Evolutionary conservation across 2,888 invertebrate species (phyloP).

Genomic region (Eueremaeus valkanovi): DNA sequence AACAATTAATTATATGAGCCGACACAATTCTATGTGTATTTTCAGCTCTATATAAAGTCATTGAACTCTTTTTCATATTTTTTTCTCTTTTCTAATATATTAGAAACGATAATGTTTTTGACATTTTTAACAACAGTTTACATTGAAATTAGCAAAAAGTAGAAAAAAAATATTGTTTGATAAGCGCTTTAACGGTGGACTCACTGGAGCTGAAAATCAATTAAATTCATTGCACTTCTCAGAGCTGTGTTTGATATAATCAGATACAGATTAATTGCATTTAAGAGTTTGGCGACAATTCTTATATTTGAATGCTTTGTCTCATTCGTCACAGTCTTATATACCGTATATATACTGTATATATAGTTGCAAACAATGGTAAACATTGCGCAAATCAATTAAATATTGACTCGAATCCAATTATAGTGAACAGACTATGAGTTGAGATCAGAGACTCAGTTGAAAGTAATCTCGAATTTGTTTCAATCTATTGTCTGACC

Average conservation of each 20-base stretch:
- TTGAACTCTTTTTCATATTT: not conserved
- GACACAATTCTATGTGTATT: too few species aligned
- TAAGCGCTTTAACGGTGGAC: not conserved
- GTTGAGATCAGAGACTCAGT: not conserved
- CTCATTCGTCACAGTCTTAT: too few species aligned
- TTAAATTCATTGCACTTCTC: not conserved
- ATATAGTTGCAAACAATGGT: not conserved
- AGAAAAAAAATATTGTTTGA: not conserved
- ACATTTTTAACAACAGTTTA: not conserved
- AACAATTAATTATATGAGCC: too few species aligned
- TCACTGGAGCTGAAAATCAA: not conserved
- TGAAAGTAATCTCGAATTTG: not conserved
- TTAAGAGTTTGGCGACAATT: not conserved
- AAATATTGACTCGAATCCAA: slow-evolving; percentile 9
- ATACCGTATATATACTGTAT: too few species aligned
- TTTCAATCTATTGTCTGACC: too few species aligned
- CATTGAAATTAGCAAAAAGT: not conserved
- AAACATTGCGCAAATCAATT: slow-evolving; percentile 10
- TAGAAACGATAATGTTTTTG: too few species aligned
- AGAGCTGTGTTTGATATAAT: not conserved
- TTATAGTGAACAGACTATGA: not conserved
- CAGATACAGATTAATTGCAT: not conserved
- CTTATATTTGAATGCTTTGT: not conserved
- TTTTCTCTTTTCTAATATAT: too few species aligned
- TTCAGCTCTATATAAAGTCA: too few species aligned